Percentiles rank a stretch among this genome's conserved stretches.
Evolutionary conservation across 2,113 vertebrate species (phyloP).

Genomic region (Ptychochromis oligacanthus): DNA sequence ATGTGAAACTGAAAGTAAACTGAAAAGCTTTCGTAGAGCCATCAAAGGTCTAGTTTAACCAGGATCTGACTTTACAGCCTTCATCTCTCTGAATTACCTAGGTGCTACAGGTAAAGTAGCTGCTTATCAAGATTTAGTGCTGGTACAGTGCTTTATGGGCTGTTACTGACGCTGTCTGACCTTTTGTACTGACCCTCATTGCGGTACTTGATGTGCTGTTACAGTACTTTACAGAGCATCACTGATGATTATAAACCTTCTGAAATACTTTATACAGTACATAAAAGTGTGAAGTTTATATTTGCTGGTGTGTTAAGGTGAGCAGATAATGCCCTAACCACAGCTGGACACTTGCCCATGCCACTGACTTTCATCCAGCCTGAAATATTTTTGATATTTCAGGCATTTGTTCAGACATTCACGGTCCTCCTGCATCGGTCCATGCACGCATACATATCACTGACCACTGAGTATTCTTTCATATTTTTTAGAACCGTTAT

Average conservation of each 20-base stretch:
- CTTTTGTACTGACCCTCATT: conserved; percentile 43
- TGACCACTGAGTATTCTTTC: neutral
- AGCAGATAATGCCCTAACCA: neutral
- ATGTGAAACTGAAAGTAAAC: neutral
- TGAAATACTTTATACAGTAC: conserved; percentile 28
- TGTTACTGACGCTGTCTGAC: conserved; percentile 23
- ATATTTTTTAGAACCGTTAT: neutral
- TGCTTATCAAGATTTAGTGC: conserved; percentile 50
- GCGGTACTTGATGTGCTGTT: neutral
- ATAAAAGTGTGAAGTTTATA: neutral
- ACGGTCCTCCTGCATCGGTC: neutral
- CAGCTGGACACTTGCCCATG: neutral
- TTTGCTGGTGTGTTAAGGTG: conserved; percentile 15
- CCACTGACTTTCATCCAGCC: neutral
- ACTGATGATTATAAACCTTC: conserved; percentile 42
- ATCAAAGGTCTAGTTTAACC: conserved; percentile 1
- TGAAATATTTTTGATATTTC: neutral
- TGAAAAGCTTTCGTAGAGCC: neutral
- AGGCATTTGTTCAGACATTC: neutral
- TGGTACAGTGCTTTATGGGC: conserved; percentile 23
- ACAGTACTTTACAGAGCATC: neutral
- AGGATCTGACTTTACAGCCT: conserved; percentile 37
- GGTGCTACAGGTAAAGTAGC: conserved; percentile 22
- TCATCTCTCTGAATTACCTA: neutral
- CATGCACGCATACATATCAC: neutral